These are phyloP conservation scores for Ophioninae sp. DNA, from an alignment of 2,888 invertebrate species.

Conservation along the genomic window DNA sequence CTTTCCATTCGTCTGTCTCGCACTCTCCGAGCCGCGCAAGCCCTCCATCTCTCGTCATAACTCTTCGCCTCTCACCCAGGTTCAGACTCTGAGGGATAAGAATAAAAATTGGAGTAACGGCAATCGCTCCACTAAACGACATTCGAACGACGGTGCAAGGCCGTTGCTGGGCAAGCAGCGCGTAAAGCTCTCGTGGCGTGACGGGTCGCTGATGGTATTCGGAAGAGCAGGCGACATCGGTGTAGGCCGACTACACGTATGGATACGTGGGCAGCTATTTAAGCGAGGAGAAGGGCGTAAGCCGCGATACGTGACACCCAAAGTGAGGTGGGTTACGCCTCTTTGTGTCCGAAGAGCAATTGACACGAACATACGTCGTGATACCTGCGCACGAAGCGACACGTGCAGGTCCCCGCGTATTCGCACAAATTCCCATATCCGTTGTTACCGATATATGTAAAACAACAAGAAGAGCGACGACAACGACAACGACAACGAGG, in stretches of 20 bases:
- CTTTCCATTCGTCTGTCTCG: background rate
- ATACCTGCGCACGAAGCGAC: constrained; percentile 25
- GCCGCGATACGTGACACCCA: background rate
- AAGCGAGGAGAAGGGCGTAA: constrained; percentile 9
- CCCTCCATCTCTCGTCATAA: background rate
- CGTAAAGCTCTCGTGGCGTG: constrained; percentile 43
- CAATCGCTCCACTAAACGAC: constrained; percentile 62
- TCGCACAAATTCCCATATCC: constrained; percentile 22
- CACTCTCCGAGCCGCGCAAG: background rate
- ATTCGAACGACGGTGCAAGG: constrained; percentile 57
- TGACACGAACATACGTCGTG: background rate
- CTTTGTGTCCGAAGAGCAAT: background rate
- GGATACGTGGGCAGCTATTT: background rate
- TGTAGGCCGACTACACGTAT: background rate
- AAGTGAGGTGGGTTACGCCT: background rate
- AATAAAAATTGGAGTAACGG: constrained; percentile 56
- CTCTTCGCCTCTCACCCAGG: background rate
- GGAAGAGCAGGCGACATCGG: constrained; percentile 6
- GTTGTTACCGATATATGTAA: background rate
- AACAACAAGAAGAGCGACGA: no score
- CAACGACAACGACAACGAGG: no score
- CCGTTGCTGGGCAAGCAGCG: constrained; percentile 61
- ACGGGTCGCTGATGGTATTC: constrained; percentile 28
- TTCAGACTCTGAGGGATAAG: background rate
- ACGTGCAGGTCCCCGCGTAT: constrained; percentile 34